Evolutionary conservation across 1,140 invertebrate genomes (phyloP).

Genomic region (Drepana arcuata): DNA sequence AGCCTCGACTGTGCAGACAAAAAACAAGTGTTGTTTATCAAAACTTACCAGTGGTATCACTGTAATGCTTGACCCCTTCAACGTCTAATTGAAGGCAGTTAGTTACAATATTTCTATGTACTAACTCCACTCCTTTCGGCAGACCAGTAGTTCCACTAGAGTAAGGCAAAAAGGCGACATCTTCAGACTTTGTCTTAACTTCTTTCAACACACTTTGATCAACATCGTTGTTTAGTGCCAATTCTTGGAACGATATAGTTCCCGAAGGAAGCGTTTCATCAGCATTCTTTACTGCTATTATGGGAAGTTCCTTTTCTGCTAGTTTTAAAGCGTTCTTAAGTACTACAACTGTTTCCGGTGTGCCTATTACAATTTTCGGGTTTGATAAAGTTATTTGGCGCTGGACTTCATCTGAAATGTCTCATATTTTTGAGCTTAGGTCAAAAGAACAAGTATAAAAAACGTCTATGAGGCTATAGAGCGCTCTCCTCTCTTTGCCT

Average conservation of each 20-base stretch:
- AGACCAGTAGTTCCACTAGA: conserved; percentile 90
- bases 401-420: conserved; percentile 82
- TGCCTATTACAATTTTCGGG: conserved; percentile 78
- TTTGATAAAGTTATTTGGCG: conserved; percentile 77
- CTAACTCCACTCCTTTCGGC: conserved; percentile 89
- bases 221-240: conserved; percentile 47
- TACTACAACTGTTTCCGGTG: conserved; percentile 53
- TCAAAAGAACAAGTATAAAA: too few relatives aligned
- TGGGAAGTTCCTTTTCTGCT: conserved; percentile 61
- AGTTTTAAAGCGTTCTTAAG: conserved; percentile 58
- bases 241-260: conserved; percentile 72
- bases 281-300: conserved; percentile 61
- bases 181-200: conserved; percentile 43
- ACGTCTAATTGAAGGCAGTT: conserved; percentile 62
- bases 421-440: too few relatives aligned
- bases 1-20: too few relatives aligned
- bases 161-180: conserved; percentile 73
- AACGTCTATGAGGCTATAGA: too few relatives aligned
- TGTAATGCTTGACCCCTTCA: conserved; percentile 26
- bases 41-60: conserved; percentile 35
- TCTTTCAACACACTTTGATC: conserved; percentile 55
- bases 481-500: too few relatives aligned
- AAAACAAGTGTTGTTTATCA: too few relatives aligned
- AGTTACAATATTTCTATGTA: conserved; percentile 75
- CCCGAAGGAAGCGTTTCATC: conserved; percentile 48